Percentiles rank a stretch among this genome's conserved stretches.
phyloP scores from a whole-genome alignment of 2,113 vertebrate genomes.

The Piprites chloris region DNA sequence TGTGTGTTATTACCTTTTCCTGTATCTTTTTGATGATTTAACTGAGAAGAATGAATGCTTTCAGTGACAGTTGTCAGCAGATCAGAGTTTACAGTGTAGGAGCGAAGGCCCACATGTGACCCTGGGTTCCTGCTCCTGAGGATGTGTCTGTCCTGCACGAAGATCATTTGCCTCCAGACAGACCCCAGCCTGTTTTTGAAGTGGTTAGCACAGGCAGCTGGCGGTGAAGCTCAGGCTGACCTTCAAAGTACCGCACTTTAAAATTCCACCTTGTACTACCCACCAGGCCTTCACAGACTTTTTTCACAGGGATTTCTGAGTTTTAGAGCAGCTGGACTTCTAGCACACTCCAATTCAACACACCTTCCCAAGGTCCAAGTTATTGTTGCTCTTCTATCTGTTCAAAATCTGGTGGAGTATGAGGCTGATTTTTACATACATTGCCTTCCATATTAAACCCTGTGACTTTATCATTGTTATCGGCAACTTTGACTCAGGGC shows the following conservation, averaged over 20 bases:
- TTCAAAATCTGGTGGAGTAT: background rate
- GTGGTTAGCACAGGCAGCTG: background rate
- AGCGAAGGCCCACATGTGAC: background rate
- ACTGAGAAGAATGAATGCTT: background rate
- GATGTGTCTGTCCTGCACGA: fast-evolving
- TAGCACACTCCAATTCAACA: background rate
- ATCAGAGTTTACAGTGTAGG: background rate
- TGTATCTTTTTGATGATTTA: background rate
- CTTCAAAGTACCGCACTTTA: background rate
- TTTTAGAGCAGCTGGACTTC: background rate
- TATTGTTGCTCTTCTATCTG: background rate
- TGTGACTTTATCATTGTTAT: background rate
- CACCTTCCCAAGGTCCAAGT: background rate
- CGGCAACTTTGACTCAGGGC: background rate
- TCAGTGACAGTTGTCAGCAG: background rate
- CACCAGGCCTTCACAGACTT: background rate
- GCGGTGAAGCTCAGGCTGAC: background rate
- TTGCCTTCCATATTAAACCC: background rate
- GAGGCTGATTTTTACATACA: background rate
- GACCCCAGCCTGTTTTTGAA: background rate
- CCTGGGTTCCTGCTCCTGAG: background rate
- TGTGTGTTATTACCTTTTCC: background rate
- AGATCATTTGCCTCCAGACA: background rate
- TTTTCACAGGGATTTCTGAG: background rate
- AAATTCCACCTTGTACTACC: background rate